Evolutionary conservation across 2,113 vertebrate species (phyloP).

Genomic region (Synchiropus splendidus): DNA sequence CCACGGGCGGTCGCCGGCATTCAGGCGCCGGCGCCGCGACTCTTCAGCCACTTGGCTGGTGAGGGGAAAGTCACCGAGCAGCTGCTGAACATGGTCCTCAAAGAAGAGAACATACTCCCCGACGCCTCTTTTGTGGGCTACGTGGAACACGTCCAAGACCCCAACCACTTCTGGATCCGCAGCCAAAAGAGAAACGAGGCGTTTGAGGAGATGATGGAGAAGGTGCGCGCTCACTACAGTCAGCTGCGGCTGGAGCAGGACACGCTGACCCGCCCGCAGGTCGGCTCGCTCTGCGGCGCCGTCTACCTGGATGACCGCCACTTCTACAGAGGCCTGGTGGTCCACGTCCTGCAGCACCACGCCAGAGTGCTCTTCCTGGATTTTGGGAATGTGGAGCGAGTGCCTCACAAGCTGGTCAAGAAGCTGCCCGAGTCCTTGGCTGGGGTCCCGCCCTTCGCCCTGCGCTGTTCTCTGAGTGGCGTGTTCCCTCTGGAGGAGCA

Average conservation of each 20-base stretch:
- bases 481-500: conserved; percentile 65
- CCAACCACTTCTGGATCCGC: conserved; percentile 80
- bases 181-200: conserved; percentile 61
- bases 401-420: conserved; percentile 74
- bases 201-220: conserved; percentile 73
- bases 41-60: no score
- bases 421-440: conserved; percentile 70
- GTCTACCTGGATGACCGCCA: conserved; percentile 71
- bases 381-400: conserved; percentile 81
- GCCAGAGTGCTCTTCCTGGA: conserved; percentile 79
- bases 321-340: conserved; percentile 78
- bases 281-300: conserved; percentile 79
- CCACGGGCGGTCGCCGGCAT: neutral
- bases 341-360: conserved; percentile 50
- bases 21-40: no score
- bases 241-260: conserved; percentile 63
- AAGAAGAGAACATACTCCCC: conserved; percentile 57
- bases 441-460: conserved; percentile 69
- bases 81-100: conserved; percentile 22
- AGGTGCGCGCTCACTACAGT: conserved; percentile 64
- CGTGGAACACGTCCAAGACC: conserved; percentile 71
- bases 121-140: conserved; percentile 64
- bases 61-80: conserved; percentile 19
- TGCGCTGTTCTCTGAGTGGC: conserved; percentile 75
- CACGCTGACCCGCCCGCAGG: conserved; percentile 67